phyloP scores from a whole-genome alignment of 92 coral and sea anemone genomes.

The Zoanthus sansibaricus region DNA sequence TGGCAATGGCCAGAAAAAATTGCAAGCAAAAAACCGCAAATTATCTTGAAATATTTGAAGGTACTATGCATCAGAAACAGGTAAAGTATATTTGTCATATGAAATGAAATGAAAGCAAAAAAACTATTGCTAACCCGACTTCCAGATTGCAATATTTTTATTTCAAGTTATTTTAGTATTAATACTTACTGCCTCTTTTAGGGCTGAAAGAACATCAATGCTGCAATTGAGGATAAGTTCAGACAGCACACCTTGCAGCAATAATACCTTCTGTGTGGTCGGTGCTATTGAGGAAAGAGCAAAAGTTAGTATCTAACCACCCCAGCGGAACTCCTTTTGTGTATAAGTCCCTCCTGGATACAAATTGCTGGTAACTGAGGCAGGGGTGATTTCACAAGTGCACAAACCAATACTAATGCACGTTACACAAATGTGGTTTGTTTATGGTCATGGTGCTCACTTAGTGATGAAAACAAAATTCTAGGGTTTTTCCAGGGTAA shows the following conservation, averaged over 20 bases:
- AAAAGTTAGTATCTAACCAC: background rate
- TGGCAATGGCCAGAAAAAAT: no score
- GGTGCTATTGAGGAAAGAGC: conserved; percentile 43
- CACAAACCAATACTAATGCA: no score
- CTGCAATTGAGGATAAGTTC: conserved; percentile 61
- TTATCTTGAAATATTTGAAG: background rate
- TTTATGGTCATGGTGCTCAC: no score
- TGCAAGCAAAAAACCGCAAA: no score
- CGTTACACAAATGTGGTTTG: no score
- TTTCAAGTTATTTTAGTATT: background rate
- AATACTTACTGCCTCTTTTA: conserved; percentile 74
- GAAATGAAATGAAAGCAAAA: background rate
- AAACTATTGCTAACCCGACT: background rate
- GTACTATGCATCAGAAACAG: background rate
- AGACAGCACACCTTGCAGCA: conserved; percentile 70
- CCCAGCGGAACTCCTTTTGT: no score
- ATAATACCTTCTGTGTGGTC: conserved; percentile 54
- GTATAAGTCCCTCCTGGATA: no score
- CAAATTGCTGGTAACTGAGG: no score
- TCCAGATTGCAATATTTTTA: background rate
- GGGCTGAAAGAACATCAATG: conserved; percentile 70
- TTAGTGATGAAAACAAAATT: no score
- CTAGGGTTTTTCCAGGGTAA: no score
- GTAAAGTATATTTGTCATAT: background rate
- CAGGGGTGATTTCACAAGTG: no score